Evolutionary conservation across 2,113 vertebrate species (phyloP), one percentile per base, ranked within the genome.

Genomic region (Epinephelus cyanopodus): DNA sequence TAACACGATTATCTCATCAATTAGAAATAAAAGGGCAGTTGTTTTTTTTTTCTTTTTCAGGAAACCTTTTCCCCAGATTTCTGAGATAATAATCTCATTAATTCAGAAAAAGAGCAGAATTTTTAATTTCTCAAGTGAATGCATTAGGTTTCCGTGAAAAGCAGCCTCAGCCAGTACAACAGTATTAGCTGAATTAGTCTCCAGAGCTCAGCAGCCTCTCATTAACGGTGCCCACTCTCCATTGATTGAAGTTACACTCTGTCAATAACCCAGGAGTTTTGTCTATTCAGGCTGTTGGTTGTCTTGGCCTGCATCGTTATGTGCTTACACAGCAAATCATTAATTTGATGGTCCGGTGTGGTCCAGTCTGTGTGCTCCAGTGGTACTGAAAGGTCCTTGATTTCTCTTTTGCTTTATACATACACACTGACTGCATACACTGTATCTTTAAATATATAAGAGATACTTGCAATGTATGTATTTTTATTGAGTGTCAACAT

Each of bases 181-280:
- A 52, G 58, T 68, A 81, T 89, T 75, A 80, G 66, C 87, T 53
- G 81, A 86, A 86, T 90, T 85, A 79, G 91, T 91, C 79, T 84
- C 53, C 45, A 3, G 53, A 77, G 77, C 86, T 83, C 83, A 78
- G 84, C 74, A 74, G 27, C 0, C 13, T 71, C 82, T 93, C 86
- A 87, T 90, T 90, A 92, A 83, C 62, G 4, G 65, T 81, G 89
- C 77, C 87, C 84, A 79, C 88, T 84, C 74, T 58, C 53, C 25
- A 93, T 94, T 84, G 93, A 95, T 94, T 85, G 47, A 70, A 65
- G 79, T 85, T 72, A 65, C 82, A 52, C 78, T 74, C 79, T 86
- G 91, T 93, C 93, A 90, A 92, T 94, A 89, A 72, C 52, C 14
- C 79, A 8, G 79, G 83, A 84, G 50, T 90, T 93, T 92, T 92